phyloP scores from a whole-genome alignment of 2,888 invertebrate species.

The Petrolisthes manimaculis region DNA sequence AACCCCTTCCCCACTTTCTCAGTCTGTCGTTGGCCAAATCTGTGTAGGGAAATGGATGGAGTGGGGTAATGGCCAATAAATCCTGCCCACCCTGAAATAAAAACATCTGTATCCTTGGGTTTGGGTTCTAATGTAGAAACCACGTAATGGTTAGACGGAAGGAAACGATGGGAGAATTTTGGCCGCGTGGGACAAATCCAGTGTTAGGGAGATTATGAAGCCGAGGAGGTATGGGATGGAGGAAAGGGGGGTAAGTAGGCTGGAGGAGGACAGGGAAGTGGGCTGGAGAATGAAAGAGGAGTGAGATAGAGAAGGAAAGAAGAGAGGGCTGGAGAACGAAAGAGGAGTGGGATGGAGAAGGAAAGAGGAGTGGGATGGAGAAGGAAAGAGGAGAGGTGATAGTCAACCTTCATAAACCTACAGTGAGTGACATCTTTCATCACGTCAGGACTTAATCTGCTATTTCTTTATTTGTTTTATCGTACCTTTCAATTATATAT shows the following conservation, averaged over 20 bases:
- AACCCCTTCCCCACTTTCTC: constrained; percentile 40
- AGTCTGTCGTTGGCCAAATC: constrained; percentile 58
- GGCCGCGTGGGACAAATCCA: constrained; percentile 42
- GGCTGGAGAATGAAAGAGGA: neutral
- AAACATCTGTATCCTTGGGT: constrained; percentile 44
- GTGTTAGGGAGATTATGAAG: neutral
- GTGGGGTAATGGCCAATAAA: constrained; percentile 53
- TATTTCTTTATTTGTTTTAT: no score
- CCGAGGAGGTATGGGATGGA: neutral
- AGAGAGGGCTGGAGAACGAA: neutral
- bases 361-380: neutral
- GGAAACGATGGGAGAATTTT: constrained; percentile 33
- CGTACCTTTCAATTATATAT: no score
- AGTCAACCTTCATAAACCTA: no score
- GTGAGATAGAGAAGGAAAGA: neutral
- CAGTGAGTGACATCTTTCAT: no score
- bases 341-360: neutral
- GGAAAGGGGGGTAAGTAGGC: neutral
- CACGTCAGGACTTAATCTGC: no score
- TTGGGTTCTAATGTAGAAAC: constrained; percentile 52
- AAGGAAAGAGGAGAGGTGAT: neutral
- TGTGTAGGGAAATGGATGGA: constrained; percentile 58
- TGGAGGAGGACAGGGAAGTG: neutral
- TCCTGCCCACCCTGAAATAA: constrained; percentile 39
- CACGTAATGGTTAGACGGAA: constrained; percentile 38